These are phyloP conservation scores for Drosophila quasianomalipes DNA, from an alignment of 2,888 invertebrate genomes.

Conservation along the genomic window DNA sequence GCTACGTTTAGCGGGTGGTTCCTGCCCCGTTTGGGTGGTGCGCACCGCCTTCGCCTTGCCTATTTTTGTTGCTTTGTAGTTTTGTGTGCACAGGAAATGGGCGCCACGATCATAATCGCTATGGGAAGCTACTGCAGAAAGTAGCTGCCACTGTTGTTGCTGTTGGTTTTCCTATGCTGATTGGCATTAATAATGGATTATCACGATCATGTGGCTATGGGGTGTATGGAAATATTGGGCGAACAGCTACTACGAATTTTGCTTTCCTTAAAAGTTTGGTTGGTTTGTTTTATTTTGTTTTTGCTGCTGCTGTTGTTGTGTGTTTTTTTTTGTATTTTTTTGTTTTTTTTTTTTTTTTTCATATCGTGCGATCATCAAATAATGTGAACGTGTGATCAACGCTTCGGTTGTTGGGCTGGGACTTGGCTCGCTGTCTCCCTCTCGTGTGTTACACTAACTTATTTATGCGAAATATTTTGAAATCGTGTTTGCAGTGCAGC, in stretches of 20 bases:
- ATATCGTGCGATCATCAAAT: slow-evolving; percentile 84
- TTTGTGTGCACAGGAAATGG: slow-evolving; percentile 45
- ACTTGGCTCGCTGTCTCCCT: slow-evolving; percentile 62
- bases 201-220: slow-evolving; percentile 80
- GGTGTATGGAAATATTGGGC: slow-evolving; percentile 83
- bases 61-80: neutral
- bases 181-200: slow-evolving; percentile 86
- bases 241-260: slow-evolving; percentile 50
- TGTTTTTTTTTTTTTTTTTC: slow-evolving; percentile 54
- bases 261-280: slow-evolving; percentile 56
- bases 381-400: slow-evolving; percentile 83
- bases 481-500: slow-evolving; percentile 82
- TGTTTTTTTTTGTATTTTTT: slow-evolving; percentile 7
- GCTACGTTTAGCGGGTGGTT: slow-evolving; percentile 62
- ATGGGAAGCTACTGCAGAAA: slow-evolving; percentile 62
- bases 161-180: slow-evolving; percentile 83
- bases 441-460: slow-evolving; percentile 84
- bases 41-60: slow-evolving; percentile 10
- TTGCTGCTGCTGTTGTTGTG: slow-evolving; percentile 19
- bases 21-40: slow-evolving; percentile 48
- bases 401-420: slow-evolving; percentile 59
- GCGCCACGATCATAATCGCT: slow-evolving; percentile 81
- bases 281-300: slow-evolving; percentile 12
- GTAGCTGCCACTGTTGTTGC: slow-evolving; percentile 35
- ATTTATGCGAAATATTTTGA: slow-evolving; percentile 84